Base-by-base conservation (phyloP, 2,888 invertebrate species). In the Drosophila merina region DNA sequence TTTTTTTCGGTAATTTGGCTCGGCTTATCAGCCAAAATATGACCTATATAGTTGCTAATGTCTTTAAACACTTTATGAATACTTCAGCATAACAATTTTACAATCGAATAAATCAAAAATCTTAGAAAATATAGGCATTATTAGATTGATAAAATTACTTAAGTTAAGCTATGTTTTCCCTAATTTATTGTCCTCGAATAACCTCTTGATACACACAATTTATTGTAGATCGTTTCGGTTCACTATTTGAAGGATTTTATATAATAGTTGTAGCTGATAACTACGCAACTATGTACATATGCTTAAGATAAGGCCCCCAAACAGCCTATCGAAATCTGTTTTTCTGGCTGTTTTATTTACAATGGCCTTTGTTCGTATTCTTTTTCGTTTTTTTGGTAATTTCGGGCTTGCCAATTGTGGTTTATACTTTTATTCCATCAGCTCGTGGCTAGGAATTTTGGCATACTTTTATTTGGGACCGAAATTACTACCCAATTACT, bases 181-280 rank as follows among this genome's bases (percentile, higher is more conserved):
- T 20, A 2, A 20, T 36, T 12, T 36, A 36, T 36, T 36, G 6
- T 36, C n/a, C 36, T 36, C 6, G 2, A 12, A n/a, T n/a, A 14
- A 9, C 28, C 40, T 10, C 40, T 52, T 28, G 28, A 42, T 26
- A 40, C 52, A 40, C 52, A 31, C 33, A 25, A 31, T 55, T 26
- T 42, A 55, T 60, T 38, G 44, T 12, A 26, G 36, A 8, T 20
- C 28, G 33, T 14, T n/a, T 38, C 8, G 25, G 44, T 14, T 52
- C 14, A 48, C 36, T 42, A 26, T 33, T 25, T 47, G 12, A n/a
- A 26, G 10, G 38, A 31, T 47, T 49, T 31, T 42, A 42, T 62
- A 50, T 45, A 63, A 63, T 70, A 73, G 63, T 74, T 57, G 1
- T 20, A 40, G 33, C 30, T 51, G 76, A 76, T 77, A 78, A 68